phyloP scores from a whole-genome alignment of 2,888 invertebrate species.

The Oasisia sp. region DNA sequence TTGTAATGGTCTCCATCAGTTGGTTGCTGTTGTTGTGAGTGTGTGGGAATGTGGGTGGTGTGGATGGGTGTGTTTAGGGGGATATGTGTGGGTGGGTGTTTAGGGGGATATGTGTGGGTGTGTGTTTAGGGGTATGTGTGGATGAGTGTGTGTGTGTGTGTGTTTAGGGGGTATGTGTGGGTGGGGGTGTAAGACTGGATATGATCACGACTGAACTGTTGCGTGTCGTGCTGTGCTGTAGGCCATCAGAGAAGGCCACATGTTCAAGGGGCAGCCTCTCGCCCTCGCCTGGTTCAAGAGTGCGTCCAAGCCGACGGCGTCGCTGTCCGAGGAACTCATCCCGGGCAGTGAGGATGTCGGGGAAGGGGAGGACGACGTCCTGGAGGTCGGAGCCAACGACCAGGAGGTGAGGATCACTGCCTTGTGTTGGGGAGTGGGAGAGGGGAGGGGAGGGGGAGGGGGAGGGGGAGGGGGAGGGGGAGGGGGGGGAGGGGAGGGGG shows the following conservation, averaged over 20 bases:
- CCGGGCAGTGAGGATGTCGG: constrained; percentile 23
- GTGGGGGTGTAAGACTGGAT: too few species aligned
- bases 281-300: constrained; percentile 56
- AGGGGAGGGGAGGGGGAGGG: neutral
- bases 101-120: too few species aligned
- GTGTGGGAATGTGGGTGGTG: too few species aligned
- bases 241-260: constrained; percentile 54
- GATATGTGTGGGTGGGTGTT: too few species aligned
- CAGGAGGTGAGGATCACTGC: neutral
- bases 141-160: too few species aligned
- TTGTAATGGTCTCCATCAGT: too few species aligned
- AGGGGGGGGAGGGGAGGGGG: neutral
- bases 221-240: constrained; percentile 34
- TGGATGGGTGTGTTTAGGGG: too few species aligned
- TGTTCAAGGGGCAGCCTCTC: constrained; percentile 55
- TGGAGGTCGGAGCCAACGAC: constrained; percentile 30
- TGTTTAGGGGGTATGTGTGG: too few species aligned
- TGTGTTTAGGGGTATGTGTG: too few species aligned
- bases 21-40: too few species aligned
- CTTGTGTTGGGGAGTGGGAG: neutral
- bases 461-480: neutral
- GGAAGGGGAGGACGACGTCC: constrained; percentile 30
- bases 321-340: constrained; percentile 1
- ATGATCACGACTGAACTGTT: neutral
- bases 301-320: neutral